Conservation (phyloP, 1,140 invertebrate species). For the Trachymyrmex septentrionalis region DNA sequence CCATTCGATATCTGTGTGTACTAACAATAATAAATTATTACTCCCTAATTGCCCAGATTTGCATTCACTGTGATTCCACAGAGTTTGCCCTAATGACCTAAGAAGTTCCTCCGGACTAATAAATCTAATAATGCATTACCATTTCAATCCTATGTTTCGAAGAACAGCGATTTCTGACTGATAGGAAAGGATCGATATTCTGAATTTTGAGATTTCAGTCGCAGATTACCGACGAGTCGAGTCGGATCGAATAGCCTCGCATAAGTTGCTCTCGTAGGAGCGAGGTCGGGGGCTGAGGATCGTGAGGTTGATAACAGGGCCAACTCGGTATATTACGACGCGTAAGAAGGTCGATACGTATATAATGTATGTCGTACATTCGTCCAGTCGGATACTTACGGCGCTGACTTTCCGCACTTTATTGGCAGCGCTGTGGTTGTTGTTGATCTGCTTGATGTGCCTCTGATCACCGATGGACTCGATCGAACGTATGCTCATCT, state of each 20-base stretch:
- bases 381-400: slow-evolving; percentile 90
- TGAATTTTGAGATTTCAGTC: slow-evolving; percentile 2
- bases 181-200: not conserved
- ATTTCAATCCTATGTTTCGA: not conserved
- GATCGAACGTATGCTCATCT: slow-evolving; percentile 95
- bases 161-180: not conserved
- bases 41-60: slow-evolving; percentile 20
- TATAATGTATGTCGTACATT: slow-evolving; percentile 6
- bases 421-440: slow-evolving; percentile 86
- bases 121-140: not conserved
- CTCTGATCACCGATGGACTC: slow-evolving; percentile 95
- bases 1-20: slow-evolving; percentile 11
- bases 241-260: slow-evolving; percentile 71
- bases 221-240: slow-evolving; percentile 69
- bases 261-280: slow-evolving; percentile 71
- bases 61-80: not conserved
- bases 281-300: slow-evolving; percentile 61
- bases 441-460: slow-evolving; percentile 86
- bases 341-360: slow-evolving; percentile 51
- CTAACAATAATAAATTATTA: slow-evolving; percentile 3
- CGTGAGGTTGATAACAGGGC: slow-evolving; percentile 54
- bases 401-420: slow-evolving; percentile 96
- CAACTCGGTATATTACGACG: slow-evolving; percentile 66
- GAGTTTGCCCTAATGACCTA: not conserved
- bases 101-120: not conserved